Evolutionary conservation across 2,113 vertebrate genomes (phyloP), one percentile per base, ranked within the genome.

Genomic region (Dipodomys spectabilis): DNA sequence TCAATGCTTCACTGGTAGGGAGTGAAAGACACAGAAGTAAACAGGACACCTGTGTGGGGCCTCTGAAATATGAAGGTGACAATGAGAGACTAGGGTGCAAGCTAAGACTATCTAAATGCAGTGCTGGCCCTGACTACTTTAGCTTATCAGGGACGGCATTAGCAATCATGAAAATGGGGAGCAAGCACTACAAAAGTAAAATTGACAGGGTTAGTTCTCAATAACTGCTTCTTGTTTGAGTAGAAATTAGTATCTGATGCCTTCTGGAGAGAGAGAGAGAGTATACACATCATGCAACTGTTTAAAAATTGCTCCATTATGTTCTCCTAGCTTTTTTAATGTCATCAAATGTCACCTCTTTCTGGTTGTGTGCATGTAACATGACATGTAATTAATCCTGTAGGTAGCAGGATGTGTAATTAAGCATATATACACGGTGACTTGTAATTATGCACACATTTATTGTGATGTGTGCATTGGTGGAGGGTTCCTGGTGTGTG

Each of bases 251-350:
- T 83, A 82, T 82, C 91, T 90, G 53, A 90, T 65, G 72, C 75
- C 82, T 95, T 96, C 92, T 86, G 62, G 30, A 45, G 67, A 85
- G 83, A 89, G 16, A 62, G 28, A 35, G 67, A 85, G 80, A 86
- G 45, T 35, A 60, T 57, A 89, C 82, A 88, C 87, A 78, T 95
- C 94, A 94, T 94, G 88, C 64, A 94, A 95, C 96, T 96, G 96
- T 96, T 97, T 97, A 95, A 97, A 96, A 91, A 87, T 91, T 88
- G 74, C 64, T 96, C 81, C 85, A 96, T 96, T 95, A 95, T 96
- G 81, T 95, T 95, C 91, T 85, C 89, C 62, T 44, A 77, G 93
- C 69, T 92, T 74, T 95, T 96, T 95, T 93, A 95, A 85, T 96
- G 95, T 88, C 97, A 96, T 84, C 87, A 92, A 92, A 96, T 94